Conservation (phyloP, 2,113 vertebrate species). For the Corythornis cristatus region DNA sequence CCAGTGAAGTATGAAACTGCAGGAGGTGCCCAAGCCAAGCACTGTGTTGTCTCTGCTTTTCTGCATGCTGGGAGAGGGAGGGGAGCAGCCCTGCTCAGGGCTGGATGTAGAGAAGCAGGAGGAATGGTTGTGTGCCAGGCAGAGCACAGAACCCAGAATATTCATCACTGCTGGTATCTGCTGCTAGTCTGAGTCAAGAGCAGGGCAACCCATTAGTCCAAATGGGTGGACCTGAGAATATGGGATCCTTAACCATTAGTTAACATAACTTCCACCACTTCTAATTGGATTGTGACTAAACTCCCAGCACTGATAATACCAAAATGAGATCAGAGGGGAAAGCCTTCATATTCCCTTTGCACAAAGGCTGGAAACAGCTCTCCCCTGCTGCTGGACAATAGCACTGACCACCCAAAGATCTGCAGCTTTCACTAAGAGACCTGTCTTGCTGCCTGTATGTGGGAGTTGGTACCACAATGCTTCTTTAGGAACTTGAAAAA, state of each 20-base stretch:
- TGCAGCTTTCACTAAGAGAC: not conserved
- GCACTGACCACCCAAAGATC: conserved; percentile 54
- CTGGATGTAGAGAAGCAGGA: not conserved
- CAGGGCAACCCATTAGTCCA: not conserved
- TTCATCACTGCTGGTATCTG: not conserved
- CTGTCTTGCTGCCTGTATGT: not conserved
- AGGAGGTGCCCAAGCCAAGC: not conserved
- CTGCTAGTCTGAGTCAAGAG: not conserved
- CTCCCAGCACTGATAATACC: conserved; percentile 37
- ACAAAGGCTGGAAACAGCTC: conserved; percentile 36
- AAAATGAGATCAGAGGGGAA: conserved; percentile 48
- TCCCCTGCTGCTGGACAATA: conserved; percentile 53
- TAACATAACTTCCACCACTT: conserved; percentile 42
- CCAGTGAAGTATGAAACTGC: conserved; percentile 31
- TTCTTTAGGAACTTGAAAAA: not conserved
- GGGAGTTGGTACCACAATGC: not conserved
- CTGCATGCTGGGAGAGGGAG: not conserved
- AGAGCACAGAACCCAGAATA: not conserved
- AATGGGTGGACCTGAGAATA: not conserved
- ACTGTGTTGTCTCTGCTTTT: conserved; percentile 1
- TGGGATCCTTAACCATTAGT: conserved; percentile 7
- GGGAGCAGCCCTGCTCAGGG: not conserved
- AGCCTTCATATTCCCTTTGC: conserved; percentile 26
- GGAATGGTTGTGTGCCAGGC: not conserved
- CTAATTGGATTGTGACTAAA: conserved; percentile 61